These are phyloP conservation scores for Callorhinus ursinus DNA, from an alignment of 2,113 vertebrate species.

Conservation along the genomic window DNA sequence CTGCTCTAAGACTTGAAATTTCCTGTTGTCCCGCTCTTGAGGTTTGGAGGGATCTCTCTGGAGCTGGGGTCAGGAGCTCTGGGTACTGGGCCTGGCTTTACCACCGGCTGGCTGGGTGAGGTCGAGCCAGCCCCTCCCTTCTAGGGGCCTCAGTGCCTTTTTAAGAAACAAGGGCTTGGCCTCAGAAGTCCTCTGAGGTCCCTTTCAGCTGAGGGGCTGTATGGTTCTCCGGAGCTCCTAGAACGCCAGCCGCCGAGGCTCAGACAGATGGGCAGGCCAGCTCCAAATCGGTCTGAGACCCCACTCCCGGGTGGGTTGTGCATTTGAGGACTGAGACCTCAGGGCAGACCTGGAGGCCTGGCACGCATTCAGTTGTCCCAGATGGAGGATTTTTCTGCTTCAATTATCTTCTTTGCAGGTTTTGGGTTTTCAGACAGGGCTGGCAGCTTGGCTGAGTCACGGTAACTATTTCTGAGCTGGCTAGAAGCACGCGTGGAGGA, in stretches of 20 bases:
- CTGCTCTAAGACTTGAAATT: not conserved
- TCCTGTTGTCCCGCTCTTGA: not conserved
- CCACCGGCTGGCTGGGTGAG: not conserved
- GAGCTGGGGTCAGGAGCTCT: not conserved
- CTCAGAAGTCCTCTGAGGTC: not conserved
- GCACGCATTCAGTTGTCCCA: slow-evolving; percentile 62
- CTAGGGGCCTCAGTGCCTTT: not conserved
- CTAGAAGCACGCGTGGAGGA: slow-evolving; percentile 42
- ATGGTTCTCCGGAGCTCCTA: not conserved
- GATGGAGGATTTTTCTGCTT: slow-evolving; percentile 80
- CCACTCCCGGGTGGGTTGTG: not conserved
- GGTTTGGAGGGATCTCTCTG: not conserved
- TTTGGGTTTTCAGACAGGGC: slow-evolving; percentile 64
- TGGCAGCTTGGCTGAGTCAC: slow-evolving; percentile 67
- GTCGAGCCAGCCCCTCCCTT: not conserved
- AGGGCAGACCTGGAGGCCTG: slow-evolving; percentile 47
- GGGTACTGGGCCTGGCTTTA: not conserved
- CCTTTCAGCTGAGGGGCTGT: not conserved
- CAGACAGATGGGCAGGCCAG: not conserved
- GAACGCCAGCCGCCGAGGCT: not conserved
- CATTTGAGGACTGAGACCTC: slow-evolving; percentile 44
- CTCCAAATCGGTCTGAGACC: not conserved
- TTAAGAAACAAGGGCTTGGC: not conserved
- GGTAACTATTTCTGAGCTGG: slow-evolving; percentile 67
- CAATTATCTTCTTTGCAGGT: slow-evolving; percentile 65